phyloP scores from a whole-genome alignment of 2,797 vertebrate species.

The Naso thynnoides region DNA sequence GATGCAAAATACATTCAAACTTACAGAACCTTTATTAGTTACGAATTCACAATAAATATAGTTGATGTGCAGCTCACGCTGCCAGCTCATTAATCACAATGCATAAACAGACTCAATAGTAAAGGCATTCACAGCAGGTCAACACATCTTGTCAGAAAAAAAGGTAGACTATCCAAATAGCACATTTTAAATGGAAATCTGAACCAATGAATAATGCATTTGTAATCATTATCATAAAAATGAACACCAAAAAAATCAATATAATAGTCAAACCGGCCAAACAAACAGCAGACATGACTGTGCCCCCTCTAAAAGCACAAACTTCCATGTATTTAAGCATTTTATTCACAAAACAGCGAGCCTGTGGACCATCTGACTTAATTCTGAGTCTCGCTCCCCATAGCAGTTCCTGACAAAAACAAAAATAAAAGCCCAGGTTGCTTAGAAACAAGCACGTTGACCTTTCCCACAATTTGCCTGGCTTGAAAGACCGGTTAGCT shows the following conservation, averaged over 20 bases:
- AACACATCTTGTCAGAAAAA: constrained; percentile 23
- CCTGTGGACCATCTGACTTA: constrained; percentile 28
- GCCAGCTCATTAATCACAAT: constrained; percentile 35
- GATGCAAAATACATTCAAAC: constrained; percentile 19
- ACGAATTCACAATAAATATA: not conserved
- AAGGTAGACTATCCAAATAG: not conserved
- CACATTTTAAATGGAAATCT: constrained; percentile 44
- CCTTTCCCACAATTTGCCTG: constrained; percentile 30
- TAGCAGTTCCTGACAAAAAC: constrained; percentile 8
- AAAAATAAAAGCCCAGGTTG: constrained; percentile 52
- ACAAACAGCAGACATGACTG: not conserved
- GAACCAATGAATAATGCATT: constrained; percentile 47
- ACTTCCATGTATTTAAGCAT: not conserved
- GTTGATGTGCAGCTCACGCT: constrained; percentile 7
- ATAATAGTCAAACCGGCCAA: not conserved
- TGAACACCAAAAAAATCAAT: not conserved
- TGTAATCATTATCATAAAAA: constrained; percentile 24
- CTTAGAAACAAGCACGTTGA: constrained; percentile 63
- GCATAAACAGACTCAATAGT: constrained; percentile 24
- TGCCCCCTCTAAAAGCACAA: constrained; percentile 19
- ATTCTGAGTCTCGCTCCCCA: constrained; percentile 7
- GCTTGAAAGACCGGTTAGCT: constrained; percentile 50
- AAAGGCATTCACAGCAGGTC: constrained; percentile 37
- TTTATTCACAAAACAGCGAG: not conserved
- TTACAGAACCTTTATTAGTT: not conserved